Evolutionary conservation across 2,797 vertebrate genomes (phyloP).

Genomic region (Pseudochromis fuscus): DNA sequence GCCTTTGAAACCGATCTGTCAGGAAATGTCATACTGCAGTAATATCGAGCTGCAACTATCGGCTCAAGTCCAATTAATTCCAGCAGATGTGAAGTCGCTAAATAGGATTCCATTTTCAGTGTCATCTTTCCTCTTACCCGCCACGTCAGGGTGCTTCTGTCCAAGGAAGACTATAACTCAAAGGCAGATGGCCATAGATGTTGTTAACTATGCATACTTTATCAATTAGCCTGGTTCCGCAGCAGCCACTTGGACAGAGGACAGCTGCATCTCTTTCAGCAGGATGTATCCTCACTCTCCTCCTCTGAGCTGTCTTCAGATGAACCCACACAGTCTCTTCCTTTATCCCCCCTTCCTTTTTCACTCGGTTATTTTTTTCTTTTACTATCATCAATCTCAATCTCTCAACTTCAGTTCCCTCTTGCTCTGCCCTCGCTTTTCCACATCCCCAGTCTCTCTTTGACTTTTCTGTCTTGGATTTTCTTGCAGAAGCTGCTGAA

Average conservation of each 20-base stretch:
- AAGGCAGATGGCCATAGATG: conserved; percentile 30
- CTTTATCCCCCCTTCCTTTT: background rate
- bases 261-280: conserved; percentile 23
- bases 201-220: conserved; percentile 35
- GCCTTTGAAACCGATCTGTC: conserved; percentile 33
- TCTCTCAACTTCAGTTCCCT: conserved; percentile 30
- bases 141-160: conserved; percentile 11
- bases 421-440: conserved; percentile 45
- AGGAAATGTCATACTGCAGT: conserved; percentile 23
- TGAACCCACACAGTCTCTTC: conserved; percentile 16
- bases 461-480: conserved; percentile 31
- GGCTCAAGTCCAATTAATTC: conserved; percentile 38
- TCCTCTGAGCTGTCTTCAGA: conserved; percentile 16
- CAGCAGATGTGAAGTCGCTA: conserved; percentile 8
- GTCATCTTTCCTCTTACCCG: conserved; percentile 23
- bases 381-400: conserved; percentile 21
- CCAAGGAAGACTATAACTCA: conserved; percentile 19
- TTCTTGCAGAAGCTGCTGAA: conserved; percentile 20
- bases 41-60: conserved; percentile 5
- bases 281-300: background rate
- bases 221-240: conserved; percentile 31
- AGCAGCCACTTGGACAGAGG: conserved; percentile 23
- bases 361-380: no score
- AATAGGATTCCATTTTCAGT: conserved; percentile 40
- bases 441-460: conserved; percentile 32